These are phyloP conservation scores for Drosophila takahashii DNA, from an alignment of 1,140 invertebrate genomes.

Conservation along the genomic window DNA sequence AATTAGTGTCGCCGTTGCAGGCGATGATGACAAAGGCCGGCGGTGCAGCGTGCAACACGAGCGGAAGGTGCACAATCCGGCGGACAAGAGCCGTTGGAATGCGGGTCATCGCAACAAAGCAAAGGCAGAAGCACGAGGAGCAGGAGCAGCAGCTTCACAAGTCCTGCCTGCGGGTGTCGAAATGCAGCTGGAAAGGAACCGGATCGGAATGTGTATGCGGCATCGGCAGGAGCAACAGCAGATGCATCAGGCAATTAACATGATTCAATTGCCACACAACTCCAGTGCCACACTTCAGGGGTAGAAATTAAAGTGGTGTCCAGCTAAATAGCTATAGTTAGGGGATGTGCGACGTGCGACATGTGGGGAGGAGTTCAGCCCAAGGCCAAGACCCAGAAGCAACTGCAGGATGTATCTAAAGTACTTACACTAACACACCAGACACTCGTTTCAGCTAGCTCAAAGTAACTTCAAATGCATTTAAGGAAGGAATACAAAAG, in stretches of 20 bases:
- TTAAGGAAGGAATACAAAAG: slow-evolving; percentile 50
- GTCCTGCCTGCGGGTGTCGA: slow-evolving; percentile 56
- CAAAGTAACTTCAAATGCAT: slow-evolving; percentile 77
- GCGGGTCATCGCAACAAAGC: slow-evolving; percentile 42
- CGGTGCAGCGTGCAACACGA: slow-evolving; percentile 17
- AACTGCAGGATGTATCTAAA: slow-evolving; percentile 76
- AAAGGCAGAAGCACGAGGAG: slow-evolving; percentile 9
- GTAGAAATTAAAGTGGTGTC: slow-evolving; percentile 29
- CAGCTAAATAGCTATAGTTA: slow-evolving; percentile 36
- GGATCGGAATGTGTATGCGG: slow-evolving; percentile 1
- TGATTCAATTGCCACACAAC: slow-evolving; percentile 78
- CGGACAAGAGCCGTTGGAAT: slow-evolving; percentile 28
- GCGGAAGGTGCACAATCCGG: slow-evolving; percentile 22
- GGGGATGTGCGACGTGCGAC: slow-evolving; percentile 10
- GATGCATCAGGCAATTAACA: slow-evolving; percentile 79
- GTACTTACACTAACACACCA: slow-evolving; percentile 58
- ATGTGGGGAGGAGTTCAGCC: slow-evolving; percentile 51
- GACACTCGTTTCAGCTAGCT: slow-evolving; percentile 73
- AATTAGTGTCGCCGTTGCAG: slow-evolving; percentile 69
- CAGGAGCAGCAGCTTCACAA: slow-evolving; percentile 6
- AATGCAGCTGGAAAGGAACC: slow-evolving; percentile 46
- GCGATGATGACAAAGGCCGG: slow-evolving; percentile 48
- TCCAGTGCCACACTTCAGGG: slow-evolving; percentile 77
- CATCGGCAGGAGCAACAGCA: slow-evolving; percentile 44
- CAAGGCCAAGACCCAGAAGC: slow-evolving; percentile 63